phyloP scores from a whole-genome alignment of 2,888 invertebrate genomes.

The Axea sp. region DNA sequence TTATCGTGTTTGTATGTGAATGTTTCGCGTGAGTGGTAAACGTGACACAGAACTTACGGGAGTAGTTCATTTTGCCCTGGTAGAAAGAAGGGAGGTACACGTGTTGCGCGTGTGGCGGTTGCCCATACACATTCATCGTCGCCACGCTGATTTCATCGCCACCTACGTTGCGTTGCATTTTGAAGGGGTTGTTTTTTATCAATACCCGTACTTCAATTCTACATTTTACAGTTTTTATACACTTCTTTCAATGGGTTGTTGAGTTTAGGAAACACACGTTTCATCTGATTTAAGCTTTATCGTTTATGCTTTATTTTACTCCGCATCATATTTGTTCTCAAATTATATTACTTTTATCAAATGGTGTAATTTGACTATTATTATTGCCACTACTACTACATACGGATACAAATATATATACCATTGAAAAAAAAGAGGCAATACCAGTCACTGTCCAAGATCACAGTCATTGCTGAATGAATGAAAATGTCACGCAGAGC shows the following conservation, averaged over 20 bases:
- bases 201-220: slow-evolving; percentile 67
- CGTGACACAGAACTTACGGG: slow-evolving; percentile 85
- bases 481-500: no score
- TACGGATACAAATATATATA: no score
- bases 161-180: slow-evolving; percentile 74
- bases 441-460: no score
- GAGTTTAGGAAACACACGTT: no score
- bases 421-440: no score
- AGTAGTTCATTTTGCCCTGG: slow-evolving; percentile 88
- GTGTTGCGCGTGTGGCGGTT: slow-evolving; percentile 87
- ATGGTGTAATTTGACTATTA: no score
- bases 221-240: slow-evolving; percentile 15
- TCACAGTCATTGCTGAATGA: no score
- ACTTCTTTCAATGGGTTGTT: slow-evolving; percentile 24
- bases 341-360: no score
- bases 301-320: no score
- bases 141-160: slow-evolving; percentile 79
- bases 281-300: no score
- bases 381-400: no score
- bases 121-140: slow-evolving; percentile 84
- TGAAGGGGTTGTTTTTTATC: slow-evolving; percentile 67
- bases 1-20: neutral
- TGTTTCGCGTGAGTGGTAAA: slow-evolving; percentile 63
- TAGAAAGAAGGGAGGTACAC: slow-evolving; percentile 91
- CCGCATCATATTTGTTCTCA: no score